Percentiles rank a stretch among this genome's conserved stretches.
phyloP scores from a whole-genome alignment of 2,113 vertebrate species.

The Hydrochoerus hydrochaeris region DNA sequence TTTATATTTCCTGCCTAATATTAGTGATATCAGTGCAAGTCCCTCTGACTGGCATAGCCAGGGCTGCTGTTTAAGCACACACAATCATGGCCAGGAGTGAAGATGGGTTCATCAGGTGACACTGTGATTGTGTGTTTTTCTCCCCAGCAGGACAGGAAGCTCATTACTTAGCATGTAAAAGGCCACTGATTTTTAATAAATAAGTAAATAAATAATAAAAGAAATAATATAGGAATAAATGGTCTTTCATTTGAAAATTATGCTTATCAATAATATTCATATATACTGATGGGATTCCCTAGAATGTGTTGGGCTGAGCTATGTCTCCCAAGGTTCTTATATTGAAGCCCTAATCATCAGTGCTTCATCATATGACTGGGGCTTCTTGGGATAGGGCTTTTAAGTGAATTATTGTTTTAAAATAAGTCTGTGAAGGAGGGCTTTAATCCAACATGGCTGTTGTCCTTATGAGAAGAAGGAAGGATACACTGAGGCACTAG shows the following conservation, averaged over 20 bases:
- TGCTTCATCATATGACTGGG: not conserved
- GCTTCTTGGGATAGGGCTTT: not conserved
- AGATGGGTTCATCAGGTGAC: no score
- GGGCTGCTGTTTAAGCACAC: not conserved
- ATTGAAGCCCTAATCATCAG: not conserved
- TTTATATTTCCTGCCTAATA: not conserved
- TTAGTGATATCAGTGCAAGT: not conserved
- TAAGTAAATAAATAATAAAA: not conserved
- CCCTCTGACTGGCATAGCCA: no score
- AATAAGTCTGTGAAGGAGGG: not conserved
- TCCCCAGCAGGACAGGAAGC: no score
- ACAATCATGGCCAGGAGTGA: rapidly evolving
- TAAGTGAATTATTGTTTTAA: not conserved
- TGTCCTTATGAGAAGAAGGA: not conserved
- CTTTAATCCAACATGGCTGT: not conserved
- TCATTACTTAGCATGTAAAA: not conserved
- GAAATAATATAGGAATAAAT: not conserved
- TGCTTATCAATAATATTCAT: not conserved
- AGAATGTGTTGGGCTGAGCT: not conserved
- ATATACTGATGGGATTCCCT: not conserved
- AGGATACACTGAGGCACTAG: not conserved
- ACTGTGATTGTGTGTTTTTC: no score
- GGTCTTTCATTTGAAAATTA: not conserved
- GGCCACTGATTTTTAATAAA: not conserved
- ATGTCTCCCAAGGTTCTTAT: not conserved